Conservation (phyloP, 2,888 invertebrate species). For the Chydorus sphaericus region DNA sequence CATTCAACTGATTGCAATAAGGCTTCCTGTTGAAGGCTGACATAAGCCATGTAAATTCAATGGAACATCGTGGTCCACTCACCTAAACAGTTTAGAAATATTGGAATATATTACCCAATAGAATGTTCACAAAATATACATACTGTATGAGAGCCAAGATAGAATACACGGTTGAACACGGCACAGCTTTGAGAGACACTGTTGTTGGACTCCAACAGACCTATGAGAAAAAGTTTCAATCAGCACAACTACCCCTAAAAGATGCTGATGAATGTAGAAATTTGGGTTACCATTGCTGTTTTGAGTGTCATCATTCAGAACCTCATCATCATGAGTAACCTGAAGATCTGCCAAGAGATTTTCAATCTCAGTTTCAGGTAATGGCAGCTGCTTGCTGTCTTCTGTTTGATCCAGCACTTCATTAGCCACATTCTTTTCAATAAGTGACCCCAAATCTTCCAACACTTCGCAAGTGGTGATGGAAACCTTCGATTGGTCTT, state of each 20-base stretch:
- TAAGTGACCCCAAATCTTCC: conserved; percentile 41
- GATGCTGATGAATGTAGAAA: neutral
- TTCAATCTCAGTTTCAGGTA: conserved; percentile 43
- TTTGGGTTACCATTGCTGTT: neutral
- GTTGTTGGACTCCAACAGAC: neutral
- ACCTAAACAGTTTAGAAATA: too few relatives aligned
- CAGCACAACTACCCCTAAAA: neutral
- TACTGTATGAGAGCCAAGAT: conserved; percentile 80
- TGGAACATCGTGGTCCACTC: conserved; percentile 79
- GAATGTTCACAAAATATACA: neutral
- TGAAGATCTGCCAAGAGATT: conserved; percentile 47
- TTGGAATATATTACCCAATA: too few relatives aligned
- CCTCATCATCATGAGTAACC: conserved; percentile 44
- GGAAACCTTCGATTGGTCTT: conserved; percentile 45
- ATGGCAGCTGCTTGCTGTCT: neutral
- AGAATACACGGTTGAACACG: conserved; percentile 81
- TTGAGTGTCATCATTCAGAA: conserved; percentile 24
- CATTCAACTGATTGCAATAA: conserved; percentile 59
- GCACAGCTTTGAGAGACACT: conserved; percentile 55
- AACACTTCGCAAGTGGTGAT: conserved; percentile 52
- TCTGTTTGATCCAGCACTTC: conserved; percentile 20
- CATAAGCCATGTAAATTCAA: conserved; percentile 86
- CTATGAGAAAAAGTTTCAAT: neutral
- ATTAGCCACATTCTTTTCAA: conserved; percentile 22
- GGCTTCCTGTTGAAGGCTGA: conserved; percentile 67